Evolutionary conservation across 2,113 vertebrate species (phyloP).

Genomic region (Nematolebias whitei): DNA sequence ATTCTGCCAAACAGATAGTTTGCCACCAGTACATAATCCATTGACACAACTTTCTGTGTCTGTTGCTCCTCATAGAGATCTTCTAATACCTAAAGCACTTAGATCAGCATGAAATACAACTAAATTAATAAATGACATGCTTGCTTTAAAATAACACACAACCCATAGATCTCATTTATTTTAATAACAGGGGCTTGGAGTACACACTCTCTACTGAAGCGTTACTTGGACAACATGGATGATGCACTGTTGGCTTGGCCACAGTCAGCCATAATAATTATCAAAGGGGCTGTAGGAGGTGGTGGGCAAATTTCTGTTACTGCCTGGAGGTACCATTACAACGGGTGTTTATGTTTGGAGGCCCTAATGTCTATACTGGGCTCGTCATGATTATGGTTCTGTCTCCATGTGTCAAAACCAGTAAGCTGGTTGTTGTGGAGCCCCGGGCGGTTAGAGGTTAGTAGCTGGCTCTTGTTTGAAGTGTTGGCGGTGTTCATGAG

Average conservation of each 20-base stretch:
- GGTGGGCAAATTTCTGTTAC: constrained; percentile 12
- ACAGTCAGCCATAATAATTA: constrained; percentile 53
- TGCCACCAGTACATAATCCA: background rate
- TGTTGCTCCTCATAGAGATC: constrained; percentile 35
- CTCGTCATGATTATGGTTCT: constrained; percentile 4
- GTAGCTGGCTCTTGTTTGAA: constrained; percentile 1
- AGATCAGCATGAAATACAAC: constrained; percentile 1
- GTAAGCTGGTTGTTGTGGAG: constrained; percentile 26
- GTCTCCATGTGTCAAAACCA: constrained; percentile 31
- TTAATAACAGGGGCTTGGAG: constrained; percentile 41
- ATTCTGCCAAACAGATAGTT: background rate
- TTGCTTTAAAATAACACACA: constrained; percentile 13
- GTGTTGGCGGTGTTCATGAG: background rate
- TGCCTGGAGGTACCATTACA: constrained; percentile 39
- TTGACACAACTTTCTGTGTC: background rate
- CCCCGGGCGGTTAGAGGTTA: constrained; percentile 38
- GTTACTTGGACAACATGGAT: constrained; percentile 32
- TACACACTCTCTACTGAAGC: constrained; percentile 36
- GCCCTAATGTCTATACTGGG: constrained; percentile 9
- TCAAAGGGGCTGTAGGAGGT: constrained; percentile 38
- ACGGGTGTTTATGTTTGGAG: constrained; percentile 52
- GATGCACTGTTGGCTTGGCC: constrained; percentile 19
- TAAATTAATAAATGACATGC: constrained; percentile 7
- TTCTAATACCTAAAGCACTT: background rate
- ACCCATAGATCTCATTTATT: constrained; percentile 47